Base-by-base conservation (phyloP, 2,113 vertebrate genomes). In the Cepphus grylle region DNA sequence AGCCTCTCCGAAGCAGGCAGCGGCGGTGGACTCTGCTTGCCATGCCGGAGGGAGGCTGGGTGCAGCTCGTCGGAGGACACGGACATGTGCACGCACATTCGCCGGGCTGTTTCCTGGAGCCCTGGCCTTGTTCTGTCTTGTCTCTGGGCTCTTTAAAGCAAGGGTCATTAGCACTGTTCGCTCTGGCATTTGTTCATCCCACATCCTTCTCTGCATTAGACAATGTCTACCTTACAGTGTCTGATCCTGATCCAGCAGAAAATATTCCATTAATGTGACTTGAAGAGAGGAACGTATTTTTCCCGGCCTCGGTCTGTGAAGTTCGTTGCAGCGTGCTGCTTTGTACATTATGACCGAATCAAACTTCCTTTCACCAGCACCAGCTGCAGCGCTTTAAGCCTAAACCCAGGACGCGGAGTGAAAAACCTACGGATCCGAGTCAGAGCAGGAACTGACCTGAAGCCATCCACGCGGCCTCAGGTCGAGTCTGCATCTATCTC, bases 181-280 rank as follows among this genome's bases (percentile, higher is more conserved):
- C 71, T 65, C 88, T 95, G 96, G 93, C 93, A 62, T 90, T 69
- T 92, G 58, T 86, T 93, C 84, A 86, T 94, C 83, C 83, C 91
- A 87, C 86, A 85, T 96, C 95, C 84, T 95, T 93, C 78, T 90
- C 65, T n/a, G 29, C 42, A 58, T 96, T 90, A 97, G 94, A 90
- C 86, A 90, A 82, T n/a, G 93, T 95, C 96, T 96, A 90, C 93
- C 91, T 95, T 91, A 76, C 36, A 70, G 7, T 53, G 74, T 97
- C 79, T 97, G 94, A 97, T 97, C 91, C 66, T 6, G 52, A 61
- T 94, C 95, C 94, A 95, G 95, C 66, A 94, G 29, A 94, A 93
- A 93, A 87, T 93, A 86, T 65, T 89, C 94, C 78, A 73, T 77
- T 93, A 91, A 69, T 0, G 3, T 91, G 89, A 95, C 74, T 92